These are phyloP conservation scores for Amiota mariae DNA, from an alignment of 2,888 invertebrate species.

Conservation along the genomic window DNA sequence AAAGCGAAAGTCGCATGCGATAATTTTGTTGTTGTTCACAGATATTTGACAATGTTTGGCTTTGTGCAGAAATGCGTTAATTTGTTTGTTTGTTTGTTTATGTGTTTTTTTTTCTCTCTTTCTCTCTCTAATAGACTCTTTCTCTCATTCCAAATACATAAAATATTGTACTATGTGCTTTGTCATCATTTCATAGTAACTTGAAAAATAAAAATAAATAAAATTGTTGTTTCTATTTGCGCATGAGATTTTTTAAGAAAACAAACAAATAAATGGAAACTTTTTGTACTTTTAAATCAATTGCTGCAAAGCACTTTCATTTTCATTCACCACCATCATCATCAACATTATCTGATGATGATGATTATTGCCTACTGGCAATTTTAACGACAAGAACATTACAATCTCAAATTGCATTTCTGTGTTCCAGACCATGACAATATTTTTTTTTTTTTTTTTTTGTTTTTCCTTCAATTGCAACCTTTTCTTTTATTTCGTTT, in stretches of 20 bases:
- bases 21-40: background rate
- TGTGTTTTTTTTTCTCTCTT: no score
- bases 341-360: background rate
- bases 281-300: no score
- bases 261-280: no score
- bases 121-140: background rate
- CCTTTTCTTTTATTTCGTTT: no score
- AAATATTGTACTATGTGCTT: no score
- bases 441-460: no score
- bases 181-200: no score
- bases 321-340: background rate
- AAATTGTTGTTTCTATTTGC: no score
- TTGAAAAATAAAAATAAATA: no score
- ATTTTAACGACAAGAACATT: background rate
- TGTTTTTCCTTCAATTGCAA: background rate
- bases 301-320: background rate
- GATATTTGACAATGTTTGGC: background rate
- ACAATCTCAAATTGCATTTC: conserved; percentile 24
- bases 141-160: no score
- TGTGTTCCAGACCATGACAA: conserved; percentile 27
- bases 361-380: no score
- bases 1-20: conserved; percentile 14
- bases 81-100: background rate
- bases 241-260: no score
- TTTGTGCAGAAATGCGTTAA: background rate